Percentiles rank a stretch among this genome's conserved stretches.
Evolutionary conservation across 1,140 invertebrate species (phyloP).

Genomic region (Drosophila aff.): DNA sequence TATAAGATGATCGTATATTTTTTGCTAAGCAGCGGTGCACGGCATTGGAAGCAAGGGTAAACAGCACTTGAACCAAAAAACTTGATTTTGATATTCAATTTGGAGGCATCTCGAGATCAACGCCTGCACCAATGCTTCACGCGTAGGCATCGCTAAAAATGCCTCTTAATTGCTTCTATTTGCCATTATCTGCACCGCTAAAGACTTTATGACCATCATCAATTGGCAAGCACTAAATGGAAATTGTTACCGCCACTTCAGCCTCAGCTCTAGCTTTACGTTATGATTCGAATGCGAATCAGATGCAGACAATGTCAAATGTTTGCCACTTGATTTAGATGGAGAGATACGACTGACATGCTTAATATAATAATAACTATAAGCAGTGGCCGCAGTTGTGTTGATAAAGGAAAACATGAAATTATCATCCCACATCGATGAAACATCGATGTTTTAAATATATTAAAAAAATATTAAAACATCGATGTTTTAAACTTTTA

Average conservation of each 20-base stretch:
- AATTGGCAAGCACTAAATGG: slow-evolving; percentile 21
- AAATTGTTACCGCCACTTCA: slow-evolving; percentile 25
- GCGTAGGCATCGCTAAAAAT: slow-evolving; percentile 9
- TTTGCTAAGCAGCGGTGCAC: slow-evolving; percentile 7
- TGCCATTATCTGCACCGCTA: slow-evolving; percentile 10
- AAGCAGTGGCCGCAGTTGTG: too few species aligned
- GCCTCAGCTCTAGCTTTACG: background rate
- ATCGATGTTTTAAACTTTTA: too few species aligned
- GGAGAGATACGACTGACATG: slow-evolving; percentile 54
- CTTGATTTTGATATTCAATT: slow-evolving; percentile 24
- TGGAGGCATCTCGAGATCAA: slow-evolving; percentile 5
- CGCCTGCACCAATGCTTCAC: slow-evolving; percentile 5
- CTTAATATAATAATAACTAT: background rate
- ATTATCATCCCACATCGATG: too few species aligned
- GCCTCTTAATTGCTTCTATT: slow-evolving; percentile 27
- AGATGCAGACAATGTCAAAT: slow-evolving; percentile 43
- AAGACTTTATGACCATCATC: slow-evolving; percentile 38
- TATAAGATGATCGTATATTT: background rate
- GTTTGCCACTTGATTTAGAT: slow-evolving; percentile 55
- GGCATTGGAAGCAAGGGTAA: background rate
- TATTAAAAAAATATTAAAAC: too few species aligned
- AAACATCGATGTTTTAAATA: too few species aligned
- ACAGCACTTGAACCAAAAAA: slow-evolving; percentile 13
- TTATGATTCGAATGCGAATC: slow-evolving; percentile 23
- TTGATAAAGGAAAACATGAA: too few species aligned